Percentiles rank a stretch among this genome's conserved stretches.
phyloP scores from a whole-genome alignment of 37 sponge, comb jelly and placozoan genomes.

The Spongilla lacustris region DNA sequence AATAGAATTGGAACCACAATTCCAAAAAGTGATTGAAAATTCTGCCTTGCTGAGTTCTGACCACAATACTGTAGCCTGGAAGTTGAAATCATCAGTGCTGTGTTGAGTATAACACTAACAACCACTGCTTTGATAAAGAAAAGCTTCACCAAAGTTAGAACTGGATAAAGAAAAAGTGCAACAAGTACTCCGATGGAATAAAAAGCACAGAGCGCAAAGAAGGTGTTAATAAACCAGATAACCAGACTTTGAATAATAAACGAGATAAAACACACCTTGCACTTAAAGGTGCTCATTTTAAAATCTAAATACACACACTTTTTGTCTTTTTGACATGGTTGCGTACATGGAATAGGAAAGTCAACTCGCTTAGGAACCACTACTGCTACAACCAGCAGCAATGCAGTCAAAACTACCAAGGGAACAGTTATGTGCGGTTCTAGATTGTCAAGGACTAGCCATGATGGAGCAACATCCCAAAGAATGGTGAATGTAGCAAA shows the following conservation, averaged over 20 bases:
- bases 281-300: not conserved
- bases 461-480: constrained; percentile 55
- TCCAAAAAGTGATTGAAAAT: not conserved
- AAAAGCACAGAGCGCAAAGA: constrained; percentile 42
- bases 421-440: not conserved
- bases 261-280: not conserved
- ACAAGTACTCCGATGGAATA: constrained; percentile 37
- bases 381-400: constrained; percentile 43
- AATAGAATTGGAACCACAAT: constrained; percentile 14
- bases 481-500: constrained; percentile 8
- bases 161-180: constrained; percentile 48
- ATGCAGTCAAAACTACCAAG: constrained; percentile 18
- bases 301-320: too few species aligned
- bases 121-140: constrained; percentile 55
- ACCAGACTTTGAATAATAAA: constrained; percentile 35
- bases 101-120: constrained; percentile 23
- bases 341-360: constrained; percentile 52
- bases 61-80: constrained; percentile 7
- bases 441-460: constrained; percentile 21
- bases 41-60: not conserved
- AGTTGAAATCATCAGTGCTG: constrained; percentile 37
- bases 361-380: constrained; percentile 26
- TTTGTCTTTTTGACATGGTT: too few species aligned
- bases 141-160: constrained; percentile 30
- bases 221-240: constrained; percentile 39